Evolutionary conservation across 1,140 invertebrate genomes (phyloP).

Genomic region (Nephotettix cincticeps): DNA sequence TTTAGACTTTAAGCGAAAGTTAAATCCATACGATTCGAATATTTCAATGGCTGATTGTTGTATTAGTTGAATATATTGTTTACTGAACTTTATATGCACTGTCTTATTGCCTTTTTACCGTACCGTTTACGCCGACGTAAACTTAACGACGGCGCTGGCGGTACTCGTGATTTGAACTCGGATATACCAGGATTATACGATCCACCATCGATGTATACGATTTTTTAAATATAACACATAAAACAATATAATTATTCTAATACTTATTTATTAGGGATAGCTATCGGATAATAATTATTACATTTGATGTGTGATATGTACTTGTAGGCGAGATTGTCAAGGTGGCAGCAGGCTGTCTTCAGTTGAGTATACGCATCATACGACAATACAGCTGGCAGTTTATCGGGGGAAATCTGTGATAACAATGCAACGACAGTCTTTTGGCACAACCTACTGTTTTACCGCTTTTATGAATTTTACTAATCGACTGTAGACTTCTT

Average conservation of each 20-base stretch:
- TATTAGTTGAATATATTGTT: conserved; percentile 19
- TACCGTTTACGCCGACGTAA: not conserved
- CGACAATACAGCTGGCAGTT: not conserved
- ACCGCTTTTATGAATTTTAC: no score
- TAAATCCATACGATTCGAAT: conserved; percentile 3
- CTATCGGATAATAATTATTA: conserved; percentile 28
- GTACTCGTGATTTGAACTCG: conserved; percentile 10
- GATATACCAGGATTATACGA: conserved; percentile 31
- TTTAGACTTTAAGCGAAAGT: conserved; percentile 12
- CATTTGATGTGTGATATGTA: conserved; percentile 9
- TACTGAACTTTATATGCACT: conserved; percentile 26
- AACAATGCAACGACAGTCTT: not conserved
- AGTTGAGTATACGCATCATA: conserved; percentile 2
- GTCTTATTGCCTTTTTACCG: conserved; percentile 26
- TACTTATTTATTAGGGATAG: conserved; percentile 28
- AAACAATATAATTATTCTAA: conserved; percentile 29
- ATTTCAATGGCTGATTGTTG: conserved; percentile 25
- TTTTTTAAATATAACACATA: conserved; percentile 31
- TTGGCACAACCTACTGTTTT: not conserved
- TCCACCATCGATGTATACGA: conserved; percentile 27
- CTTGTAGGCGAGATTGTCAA: not conserved
- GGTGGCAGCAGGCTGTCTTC: conserved; percentile 13
- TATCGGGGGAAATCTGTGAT: conserved; percentile 2
- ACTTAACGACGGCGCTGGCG: not conserved
- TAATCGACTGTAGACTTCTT: no score